A percentile compares a stretch with the other conserved stretches of the same genome.
Conservation (phyloP, 2,113 vertebrate species). For the Sula dactylatra region DNA sequence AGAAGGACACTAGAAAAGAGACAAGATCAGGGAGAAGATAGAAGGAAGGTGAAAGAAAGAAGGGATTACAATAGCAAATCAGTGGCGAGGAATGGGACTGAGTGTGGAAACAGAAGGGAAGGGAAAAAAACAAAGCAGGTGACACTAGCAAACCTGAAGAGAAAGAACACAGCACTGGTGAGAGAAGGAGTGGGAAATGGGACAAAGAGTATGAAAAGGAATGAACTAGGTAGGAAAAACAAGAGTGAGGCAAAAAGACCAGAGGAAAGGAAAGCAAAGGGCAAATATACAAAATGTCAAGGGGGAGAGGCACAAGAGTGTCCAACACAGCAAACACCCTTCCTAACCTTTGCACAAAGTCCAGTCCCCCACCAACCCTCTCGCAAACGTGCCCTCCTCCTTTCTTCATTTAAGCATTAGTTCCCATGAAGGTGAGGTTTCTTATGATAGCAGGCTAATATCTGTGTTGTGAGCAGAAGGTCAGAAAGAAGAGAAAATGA, state of each 20-base stretch:
- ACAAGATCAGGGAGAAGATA: background rate
- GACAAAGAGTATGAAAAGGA: background rate
- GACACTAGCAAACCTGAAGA: background rate
- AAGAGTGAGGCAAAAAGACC: background rate
- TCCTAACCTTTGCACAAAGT: background rate
- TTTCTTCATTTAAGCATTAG: background rate
- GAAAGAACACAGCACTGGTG: background rate
- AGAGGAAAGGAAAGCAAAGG: background rate
- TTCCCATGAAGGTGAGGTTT: background rate
- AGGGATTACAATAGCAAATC: background rate
- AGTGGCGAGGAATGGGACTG: background rate
- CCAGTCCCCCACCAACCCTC: background rate
- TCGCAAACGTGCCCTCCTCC: background rate
- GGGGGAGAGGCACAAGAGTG: accelerated
- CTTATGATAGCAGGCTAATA: background rate
- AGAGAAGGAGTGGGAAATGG: background rate
- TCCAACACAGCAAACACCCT: background rate
- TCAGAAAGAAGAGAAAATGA: background rate
- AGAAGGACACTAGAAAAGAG: background rate
- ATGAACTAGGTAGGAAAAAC: background rate
- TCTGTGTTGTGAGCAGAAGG: background rate
- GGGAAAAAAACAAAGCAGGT: background rate
- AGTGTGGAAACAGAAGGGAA: background rate
- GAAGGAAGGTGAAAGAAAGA: background rate
- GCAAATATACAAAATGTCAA: background rate